Percentiles rank a stretch among this genome's conserved stretches.
Evolutionary conservation across 2,888 invertebrate genomes (phyloP).

Genomic region (Allophyes oxyacanthae): DNA sequence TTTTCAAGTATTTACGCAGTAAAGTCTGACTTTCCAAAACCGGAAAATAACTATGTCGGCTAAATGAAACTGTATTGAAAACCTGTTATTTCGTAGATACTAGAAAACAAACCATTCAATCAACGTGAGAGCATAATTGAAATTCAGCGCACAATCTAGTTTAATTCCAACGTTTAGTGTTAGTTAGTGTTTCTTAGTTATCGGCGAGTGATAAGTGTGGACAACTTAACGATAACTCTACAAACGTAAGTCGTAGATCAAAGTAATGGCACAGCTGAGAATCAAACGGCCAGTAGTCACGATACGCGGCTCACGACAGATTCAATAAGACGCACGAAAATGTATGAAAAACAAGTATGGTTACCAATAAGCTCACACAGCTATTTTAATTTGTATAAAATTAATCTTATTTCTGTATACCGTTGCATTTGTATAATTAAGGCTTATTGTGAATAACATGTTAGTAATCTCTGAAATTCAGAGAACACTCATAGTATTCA

Average conservation of each 20-base stretch:
- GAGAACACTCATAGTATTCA: no score
- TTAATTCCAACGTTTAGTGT: conserved; percentile 36
- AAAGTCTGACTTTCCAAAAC: no score
- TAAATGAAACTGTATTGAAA: no score
- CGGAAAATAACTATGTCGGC: no score
- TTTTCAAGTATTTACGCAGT: no score
- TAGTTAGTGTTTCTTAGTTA: conserved; percentile 22
- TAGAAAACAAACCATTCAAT: conserved; percentile 8
- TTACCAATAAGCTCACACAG: conserved; percentile 1
- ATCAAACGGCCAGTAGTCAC: conserved; percentile 37
- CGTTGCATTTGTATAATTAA: neutral
- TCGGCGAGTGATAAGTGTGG: conserved; percentile 20
- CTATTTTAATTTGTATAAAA: conserved; percentile 3
- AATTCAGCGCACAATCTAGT: conserved; percentile 17
- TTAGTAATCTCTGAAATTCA: no score
- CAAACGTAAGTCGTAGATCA: conserved; percentile 25
- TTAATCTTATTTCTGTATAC: neutral
- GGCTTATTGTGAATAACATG: no score
- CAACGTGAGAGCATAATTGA: conserved; percentile 18
- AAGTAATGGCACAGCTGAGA: conserved; percentile 19
- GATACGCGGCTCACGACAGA: conserved; percentile 21
- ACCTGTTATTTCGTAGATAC: no score
- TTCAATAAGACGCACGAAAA: conserved; percentile 10
- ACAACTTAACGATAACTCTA: conserved; percentile 29
- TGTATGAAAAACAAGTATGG: conserved; percentile 13